Conservation (phyloP, 2,797 vertebrate species). For the Chaetodon trifasciatus region DNA sequence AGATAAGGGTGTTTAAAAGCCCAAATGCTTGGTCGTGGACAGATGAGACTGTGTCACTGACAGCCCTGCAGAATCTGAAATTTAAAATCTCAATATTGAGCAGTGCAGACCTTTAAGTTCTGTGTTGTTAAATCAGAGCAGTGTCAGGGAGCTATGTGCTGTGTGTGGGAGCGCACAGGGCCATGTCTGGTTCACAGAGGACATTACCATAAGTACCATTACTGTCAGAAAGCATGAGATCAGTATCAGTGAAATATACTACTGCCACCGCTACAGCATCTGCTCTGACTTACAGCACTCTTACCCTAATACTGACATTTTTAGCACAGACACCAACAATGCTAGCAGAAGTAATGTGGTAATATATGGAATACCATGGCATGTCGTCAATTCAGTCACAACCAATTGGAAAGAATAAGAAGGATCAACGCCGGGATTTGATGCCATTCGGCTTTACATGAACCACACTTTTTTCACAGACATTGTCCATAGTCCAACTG, state of each 20-base stretch:
- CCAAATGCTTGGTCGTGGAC: slow-evolving; percentile 13
- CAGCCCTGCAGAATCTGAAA: slow-evolving; percentile 52
- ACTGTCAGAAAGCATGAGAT: slow-evolving; percentile 79
- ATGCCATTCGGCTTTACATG: slow-evolving; percentile 9
- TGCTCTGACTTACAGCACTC: slow-evolving; percentile 71
- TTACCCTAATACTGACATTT: slow-evolving; percentile 68
- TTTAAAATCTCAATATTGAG: slow-evolving; percentile 66
- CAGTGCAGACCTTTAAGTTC: slow-evolving; percentile 40
- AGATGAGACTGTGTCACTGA: slow-evolving; percentile 22
- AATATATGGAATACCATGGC: slow-evolving; percentile 49
- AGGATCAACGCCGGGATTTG: slow-evolving; percentile 8
- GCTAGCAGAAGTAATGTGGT: slow-evolving; percentile 57
- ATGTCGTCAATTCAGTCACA: slow-evolving; percentile 45
- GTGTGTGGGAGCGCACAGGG: slow-evolving; percentile 59
- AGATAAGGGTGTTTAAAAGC: not conserved
- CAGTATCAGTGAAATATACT: slow-evolving; percentile 76
- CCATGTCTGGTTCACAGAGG: slow-evolving; percentile 78
- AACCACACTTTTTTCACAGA: slow-evolving; percentile 1
- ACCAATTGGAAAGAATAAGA: slow-evolving; percentile 15
- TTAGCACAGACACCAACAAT: slow-evolving; percentile 51
- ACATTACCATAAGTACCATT: slow-evolving; percentile 82
- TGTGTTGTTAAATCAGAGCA: slow-evolving; percentile 70
- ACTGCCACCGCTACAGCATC: slow-evolving; percentile 55
- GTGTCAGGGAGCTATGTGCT: slow-evolving; percentile 56
- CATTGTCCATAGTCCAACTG: slow-evolving; percentile 8